Base-by-base conservation (phyloP, 2,797 vertebrate genomes). In the Peromyscus melanophrys region DNA sequence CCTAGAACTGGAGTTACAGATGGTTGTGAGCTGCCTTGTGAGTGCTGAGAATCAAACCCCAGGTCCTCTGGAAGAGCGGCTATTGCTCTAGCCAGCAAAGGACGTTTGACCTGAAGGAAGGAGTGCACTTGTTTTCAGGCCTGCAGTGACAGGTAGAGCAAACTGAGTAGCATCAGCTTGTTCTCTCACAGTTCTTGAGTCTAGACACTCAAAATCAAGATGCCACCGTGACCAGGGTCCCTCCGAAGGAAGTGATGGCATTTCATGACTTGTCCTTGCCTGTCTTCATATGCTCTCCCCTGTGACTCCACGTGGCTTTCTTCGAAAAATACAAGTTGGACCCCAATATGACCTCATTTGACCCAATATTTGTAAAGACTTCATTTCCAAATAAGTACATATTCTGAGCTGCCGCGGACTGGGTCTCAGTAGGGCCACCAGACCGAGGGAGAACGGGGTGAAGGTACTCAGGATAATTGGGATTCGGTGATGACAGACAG, bases 371-470 rank as follows among this genome's bases (percentile, higher is more conserved):
- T 91, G 23, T 71, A 85, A 84, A 90, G 57, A 94, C n/a, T 25
- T 95, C 57, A 91, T 84, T 95, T 96, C 90, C 84, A 84, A 46
- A 49, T 87, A 84, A 89, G n/a, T 59, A 57, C 69, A 29, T 61
- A 81, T 71, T 92, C 76, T 92, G 31, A 95, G 73, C 2, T n/a
- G n/a, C n/a, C n/a, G n/a, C n/a, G n/a, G n/a, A n/a, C n/a, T n/a
- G n/a, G n/a, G n/a, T n/a, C n/a, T n/a, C n/a, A n/a, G n/a, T n/a
- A n/a, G n/a, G n/a, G n/a, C n/a, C n/a, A n/a, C n/a, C n/a, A n/a
- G n/a, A n/a, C n/a, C n/a, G n/a, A n/a, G n/a, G n/a, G n/a, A n/a
- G n/a, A n/a, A n/a, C n/a, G n/a, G n/a, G n/a, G n/a, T n/a, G n/a
- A n/a, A n/a, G n/a, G n/a, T n/a, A n/a, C n/a, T n/a, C n/a, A n/a